phyloP scores from a whole-genome alignment of 2,888 invertebrate species.

The Desoria tigrina region DNA sequence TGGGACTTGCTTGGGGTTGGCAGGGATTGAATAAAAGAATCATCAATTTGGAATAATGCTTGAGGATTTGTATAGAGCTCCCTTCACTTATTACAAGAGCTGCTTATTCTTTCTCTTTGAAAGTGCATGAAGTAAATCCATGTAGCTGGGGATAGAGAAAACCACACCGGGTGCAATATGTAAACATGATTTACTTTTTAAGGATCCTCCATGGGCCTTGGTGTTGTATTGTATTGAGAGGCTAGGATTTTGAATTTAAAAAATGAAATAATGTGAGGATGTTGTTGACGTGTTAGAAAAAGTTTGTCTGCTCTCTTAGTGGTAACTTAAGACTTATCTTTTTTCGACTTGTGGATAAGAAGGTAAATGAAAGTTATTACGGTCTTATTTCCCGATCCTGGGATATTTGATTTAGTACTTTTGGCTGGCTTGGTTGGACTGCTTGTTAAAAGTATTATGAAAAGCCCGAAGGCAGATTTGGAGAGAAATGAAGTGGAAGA shows the following conservation, averaged over 20 bases:
- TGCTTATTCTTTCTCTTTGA: not conserved
- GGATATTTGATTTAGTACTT: not conserved
- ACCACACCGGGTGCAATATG: conserved; percentile 20
- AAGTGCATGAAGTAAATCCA: too few relatives aligned
- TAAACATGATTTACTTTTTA: conserved; percentile 25
- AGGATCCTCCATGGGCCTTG: too few relatives aligned
- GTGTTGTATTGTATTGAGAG: not conserved
- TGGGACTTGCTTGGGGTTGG: not conserved
- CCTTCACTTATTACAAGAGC: not conserved
- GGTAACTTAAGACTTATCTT: not conserved
- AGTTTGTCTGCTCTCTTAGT: conserved; percentile 10
- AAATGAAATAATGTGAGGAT: not conserved
- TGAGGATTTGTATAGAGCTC: not conserved
- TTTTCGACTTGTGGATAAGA: not conserved
- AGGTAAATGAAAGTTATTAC: not conserved
- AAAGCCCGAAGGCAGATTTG: too few relatives aligned
- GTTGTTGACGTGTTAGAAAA: conserved; percentile 20
- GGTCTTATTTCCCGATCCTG: not conserved
- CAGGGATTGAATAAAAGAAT: not conserved
- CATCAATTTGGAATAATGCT: not conserved
- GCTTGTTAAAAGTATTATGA: too few relatives aligned
- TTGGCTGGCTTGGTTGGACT: too few relatives aligned
- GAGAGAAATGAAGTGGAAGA: too few relatives aligned
- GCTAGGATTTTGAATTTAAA: not conserved
- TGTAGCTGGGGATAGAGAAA: conserved; percentile 2